These are phyloP conservation scores for Corella eumyota DNA, from an alignment of 23 tunicate species.

Conservation along the genomic window DNA sequence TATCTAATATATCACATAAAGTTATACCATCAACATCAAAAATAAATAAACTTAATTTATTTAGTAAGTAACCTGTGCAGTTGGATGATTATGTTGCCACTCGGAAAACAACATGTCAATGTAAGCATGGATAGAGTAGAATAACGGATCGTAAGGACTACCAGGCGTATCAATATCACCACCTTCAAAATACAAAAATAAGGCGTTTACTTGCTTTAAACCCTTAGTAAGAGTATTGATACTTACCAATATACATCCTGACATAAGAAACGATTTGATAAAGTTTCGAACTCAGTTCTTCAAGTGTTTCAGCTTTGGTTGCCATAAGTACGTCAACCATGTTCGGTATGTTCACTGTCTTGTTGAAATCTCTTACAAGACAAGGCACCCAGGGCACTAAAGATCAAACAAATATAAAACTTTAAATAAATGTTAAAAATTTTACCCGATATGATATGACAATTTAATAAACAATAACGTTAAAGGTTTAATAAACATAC, in stretches of 20 bases:
- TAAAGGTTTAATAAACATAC: not conserved
- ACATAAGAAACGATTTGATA: constrained; percentile 29
- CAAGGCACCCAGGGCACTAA: constrained; percentile 69
- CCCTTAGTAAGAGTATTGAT: no score
- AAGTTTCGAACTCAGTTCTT: constrained; percentile 35
- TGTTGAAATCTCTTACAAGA: constrained; percentile 37
- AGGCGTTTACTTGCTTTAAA: no score
- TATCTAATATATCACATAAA: not conserved
- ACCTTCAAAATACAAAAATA: constrained; percentile 30
- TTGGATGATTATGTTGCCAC: constrained; percentile 63
- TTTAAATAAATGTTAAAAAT: not conserved
- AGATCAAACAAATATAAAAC: not conserved
- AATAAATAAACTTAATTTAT: no score
- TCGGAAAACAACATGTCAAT: constrained; percentile 47
- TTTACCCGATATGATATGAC: not conserved
- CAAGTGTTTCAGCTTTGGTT: constrained; percentile 14
- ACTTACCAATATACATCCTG: constrained; percentile 48
- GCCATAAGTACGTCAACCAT: constrained; percentile 75
- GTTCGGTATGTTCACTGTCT: constrained; percentile 35
- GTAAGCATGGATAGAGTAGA: constrained; percentile 62
- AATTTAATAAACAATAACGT: not conserved
- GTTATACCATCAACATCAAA: no score
- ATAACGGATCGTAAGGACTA: constrained; percentile 76
- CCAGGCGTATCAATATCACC: constrained; percentile 59
- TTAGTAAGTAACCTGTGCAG: no score